Evolutionary conservation across 2,797 vertebrate genomes (phyloP), one percentile per base, ranked within the genome.

Genomic region (Sarcophilus harrisii): DNA sequence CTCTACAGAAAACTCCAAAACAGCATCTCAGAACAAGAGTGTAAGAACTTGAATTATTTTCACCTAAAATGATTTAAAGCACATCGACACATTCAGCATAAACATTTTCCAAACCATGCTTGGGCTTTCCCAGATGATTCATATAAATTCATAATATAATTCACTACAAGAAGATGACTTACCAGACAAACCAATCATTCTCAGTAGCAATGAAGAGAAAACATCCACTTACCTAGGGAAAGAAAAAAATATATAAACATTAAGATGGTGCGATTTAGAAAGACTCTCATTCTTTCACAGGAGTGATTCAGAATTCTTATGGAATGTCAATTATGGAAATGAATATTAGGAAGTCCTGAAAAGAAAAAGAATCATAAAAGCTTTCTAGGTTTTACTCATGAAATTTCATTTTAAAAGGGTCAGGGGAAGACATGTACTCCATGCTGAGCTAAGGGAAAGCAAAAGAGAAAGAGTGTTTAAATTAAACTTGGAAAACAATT

Each of bases 221-320:
- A 96, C 90, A 95, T 97, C 94, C 98, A 99, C 99, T 99, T 99
- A 99, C 99, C 99, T 99, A 97, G 94, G 93, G 97, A 98, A 66
- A 59, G 90, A 95, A 97, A 58, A 96, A 93, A 95, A 73, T 57
- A 58, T 21, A 57, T 55, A 96, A 45, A 28, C 59, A 93, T 93
- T 94, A 98, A 95, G 24, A 92, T 94, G 89, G 2, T 92, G n/a
- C 95, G 57, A 30, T 52, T 52, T 32, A 57, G 21, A 81, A 95
- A 60, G 32, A 87, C 28, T 45, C 73, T 81, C 18, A 45, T 1
- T 81, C 73, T 45, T 27, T 81, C 73, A 81, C 38, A 4, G 21
- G 38, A 45, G 38, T 45, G 73, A 81, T 81, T 81, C 73, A 81
- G 73, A 81, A 45, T 27, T 6, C 38, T 81, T 81, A 81, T 45